Evolutionary conservation across 2,888 invertebrate species (phyloP), one percentile per base, ranked within the genome.

Genomic region (Tribolium freemani): DNA sequence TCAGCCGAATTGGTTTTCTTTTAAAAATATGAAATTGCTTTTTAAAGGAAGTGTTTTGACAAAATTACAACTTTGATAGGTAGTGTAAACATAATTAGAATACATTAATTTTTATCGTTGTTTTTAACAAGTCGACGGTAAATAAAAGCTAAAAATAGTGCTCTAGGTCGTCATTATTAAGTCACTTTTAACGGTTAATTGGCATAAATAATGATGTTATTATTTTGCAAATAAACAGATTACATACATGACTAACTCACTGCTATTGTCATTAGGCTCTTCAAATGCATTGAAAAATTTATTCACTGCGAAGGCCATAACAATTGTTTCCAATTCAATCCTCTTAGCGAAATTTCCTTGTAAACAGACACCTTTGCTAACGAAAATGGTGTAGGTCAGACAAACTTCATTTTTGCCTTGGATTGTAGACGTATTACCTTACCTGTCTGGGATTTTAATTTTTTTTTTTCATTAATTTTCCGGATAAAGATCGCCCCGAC

Each of bases 161-260:
- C 10, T 31, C 30, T 76, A 73, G 73, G 74, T 71, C 70, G 73
- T 54, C 73, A 67, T 75, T 67, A 78, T 76, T 71, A 71, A 69
- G 74, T 75, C 75, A 75, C 72, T 71, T 64, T 70, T 61, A 76
- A 70, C 74, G 71, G 67, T 72, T 77, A 75, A 77, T 77, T 77
- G 75, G 73, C 69, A 75, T 69, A 67, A 73, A 72, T 75, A 73
- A 76, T 71, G 70, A 51, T 69, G 50, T 68, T 75, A 74, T 77
- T 76, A 75, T 75, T 75, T 72, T 72, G 71, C 73, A 70, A 77
- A 76, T 68, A 75, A 74, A 75, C 66, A 72, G 51, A 69, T 74
- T 72, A 69, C 74, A 75, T 72, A 73, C 73, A 70, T 73, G 75
- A 74, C 71, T 69, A 57, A 70, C 46, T 51, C 38, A 38, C 30